Evolutionary conservation across 1,140 invertebrate genomes (phyloP).

Genomic region (Penaeus vannamei): DNA sequence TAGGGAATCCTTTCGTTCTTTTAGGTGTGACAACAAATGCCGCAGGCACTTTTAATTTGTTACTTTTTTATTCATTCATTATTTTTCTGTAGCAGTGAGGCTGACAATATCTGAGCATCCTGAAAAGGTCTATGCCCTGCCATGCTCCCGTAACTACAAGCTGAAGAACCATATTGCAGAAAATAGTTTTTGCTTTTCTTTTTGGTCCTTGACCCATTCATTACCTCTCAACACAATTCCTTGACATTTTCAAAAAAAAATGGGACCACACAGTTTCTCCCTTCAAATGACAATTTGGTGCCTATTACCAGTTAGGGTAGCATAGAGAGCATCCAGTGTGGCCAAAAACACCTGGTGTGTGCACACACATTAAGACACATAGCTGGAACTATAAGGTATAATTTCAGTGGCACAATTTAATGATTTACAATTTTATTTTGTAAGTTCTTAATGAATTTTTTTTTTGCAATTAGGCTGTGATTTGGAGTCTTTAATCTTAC

Average conservation of each 20-base stretch:
- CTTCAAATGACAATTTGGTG: background rate
- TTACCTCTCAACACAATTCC: no score
- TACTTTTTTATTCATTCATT: constrained; percentile 16
- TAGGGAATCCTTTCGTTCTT: constrained; percentile 10
- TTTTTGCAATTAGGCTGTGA: background rate
- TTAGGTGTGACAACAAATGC: constrained; percentile 46
- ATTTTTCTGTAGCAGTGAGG: constrained; percentile 32
- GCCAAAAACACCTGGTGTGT: constrained; percentile 1
- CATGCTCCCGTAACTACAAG: constrained; percentile 24
- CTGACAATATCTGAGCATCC: constrained; percentile 45
- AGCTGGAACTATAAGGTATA: constrained; percentile 61
- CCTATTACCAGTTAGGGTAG: constrained; percentile 5
- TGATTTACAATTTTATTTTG: constrained; percentile 46
- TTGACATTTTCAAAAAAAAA: no score
- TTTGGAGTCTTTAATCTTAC: constrained; percentile 13
- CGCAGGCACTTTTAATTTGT: constrained; percentile 49
- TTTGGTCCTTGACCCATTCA: no score
- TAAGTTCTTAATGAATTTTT: constrained; percentile 5
- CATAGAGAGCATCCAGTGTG: background rate
- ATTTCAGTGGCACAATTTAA: constrained; percentile 52
- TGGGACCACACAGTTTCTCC: background rate
- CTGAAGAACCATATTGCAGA: no score
- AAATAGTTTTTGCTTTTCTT: no score
- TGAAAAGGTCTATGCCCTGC: constrained; percentile 34
- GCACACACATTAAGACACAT: constrained; percentile 59